Conservation (phyloP, 2,797 vertebrate species). For the Phylloscopus collybita region DNA sequence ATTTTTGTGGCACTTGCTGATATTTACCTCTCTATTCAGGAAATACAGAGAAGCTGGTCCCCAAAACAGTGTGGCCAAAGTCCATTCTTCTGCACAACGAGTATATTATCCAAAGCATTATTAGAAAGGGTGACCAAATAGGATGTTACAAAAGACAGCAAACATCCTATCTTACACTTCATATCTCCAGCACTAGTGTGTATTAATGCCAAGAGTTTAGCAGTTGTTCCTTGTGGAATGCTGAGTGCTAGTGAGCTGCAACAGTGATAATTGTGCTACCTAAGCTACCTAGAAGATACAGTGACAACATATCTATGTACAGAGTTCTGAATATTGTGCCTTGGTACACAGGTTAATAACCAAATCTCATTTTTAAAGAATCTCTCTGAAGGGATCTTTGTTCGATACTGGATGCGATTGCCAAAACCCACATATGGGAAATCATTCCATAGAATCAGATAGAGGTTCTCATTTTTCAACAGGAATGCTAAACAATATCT, state of each 20-base stretch:
- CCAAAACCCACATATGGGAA: rapidly evolving
- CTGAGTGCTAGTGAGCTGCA: background rate
- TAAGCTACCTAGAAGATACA: background rate
- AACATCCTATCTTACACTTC: background rate
- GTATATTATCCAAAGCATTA: background rate
- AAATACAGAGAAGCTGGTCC: background rate
- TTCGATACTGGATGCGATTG: background rate
- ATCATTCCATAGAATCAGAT: background rate
- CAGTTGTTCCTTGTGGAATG: background rate
- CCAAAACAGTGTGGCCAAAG: background rate
- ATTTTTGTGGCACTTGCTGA: background rate
- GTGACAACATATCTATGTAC: background rate
- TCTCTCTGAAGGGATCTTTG: background rate
- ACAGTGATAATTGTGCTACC: background rate
- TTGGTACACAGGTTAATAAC: background rate
- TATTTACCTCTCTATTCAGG: background rate
- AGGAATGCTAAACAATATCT: background rate
- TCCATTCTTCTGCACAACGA: background rate
- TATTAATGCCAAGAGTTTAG: background rate
- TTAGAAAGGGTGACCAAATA: background rate
- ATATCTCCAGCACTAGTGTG: background rate
- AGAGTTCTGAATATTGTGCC: background rate
- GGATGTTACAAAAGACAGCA: background rate
- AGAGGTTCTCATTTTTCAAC: background rate
- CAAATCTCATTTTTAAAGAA: background rate